Base-by-base conservation (phyloP, 2,888 invertebrate genomes). In the Dasysyrphus tricinctus region DNA sequence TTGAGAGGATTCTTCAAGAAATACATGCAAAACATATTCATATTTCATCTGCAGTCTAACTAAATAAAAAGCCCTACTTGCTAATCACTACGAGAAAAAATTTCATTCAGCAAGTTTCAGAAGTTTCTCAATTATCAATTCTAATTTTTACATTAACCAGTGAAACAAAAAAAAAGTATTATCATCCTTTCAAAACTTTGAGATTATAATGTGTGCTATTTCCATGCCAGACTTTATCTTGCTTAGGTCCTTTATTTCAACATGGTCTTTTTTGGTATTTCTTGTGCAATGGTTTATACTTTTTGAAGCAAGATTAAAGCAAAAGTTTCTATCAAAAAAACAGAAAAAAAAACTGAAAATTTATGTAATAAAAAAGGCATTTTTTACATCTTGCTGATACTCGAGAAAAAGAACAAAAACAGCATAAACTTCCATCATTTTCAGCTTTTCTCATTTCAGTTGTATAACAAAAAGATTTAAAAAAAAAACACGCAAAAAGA, bases 331-430 rank as follows among this genome's bases (percentile, higher is more conserved):
- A 75, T 65, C n/a, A n/a, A 42, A 75, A 75, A 47, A 19, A 19
- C 19, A 3, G 3, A 49, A 9, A 49, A 49, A 49, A 49, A 49
- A 74, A 49, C 54, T 42, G 11, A 56, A 65, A 75, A 75, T 51
- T 75, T 75, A 65, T 57, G 59, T 39, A 77, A 77, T 69, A 69
- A 77, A 77, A 69, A 77, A 69, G 34, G 67, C 59, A 39, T 77
- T 77, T n/a, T 59, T 59, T 49, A 59, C 59, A 57, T 49, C 37
- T 24, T 37, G 7, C 3, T 61, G 37, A 11, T 39, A 5, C 37
- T 7, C 14, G 19, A 61, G 39, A 42, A 61, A 42, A 61, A 61
- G 61, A 39, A 61, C 16, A 19, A 61, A 42, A 24, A 24, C 39
- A 24, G 34, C 39, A 8, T 12, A 24, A 39, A 61, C 19, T 61